Percentiles rank a stretch among this genome's conserved stretches.
These are phyloP conservation scores for Leptinotarsa rubiginosa DNA, from an alignment of 2,888 invertebrate species.

Conservation along the genomic window DNA sequence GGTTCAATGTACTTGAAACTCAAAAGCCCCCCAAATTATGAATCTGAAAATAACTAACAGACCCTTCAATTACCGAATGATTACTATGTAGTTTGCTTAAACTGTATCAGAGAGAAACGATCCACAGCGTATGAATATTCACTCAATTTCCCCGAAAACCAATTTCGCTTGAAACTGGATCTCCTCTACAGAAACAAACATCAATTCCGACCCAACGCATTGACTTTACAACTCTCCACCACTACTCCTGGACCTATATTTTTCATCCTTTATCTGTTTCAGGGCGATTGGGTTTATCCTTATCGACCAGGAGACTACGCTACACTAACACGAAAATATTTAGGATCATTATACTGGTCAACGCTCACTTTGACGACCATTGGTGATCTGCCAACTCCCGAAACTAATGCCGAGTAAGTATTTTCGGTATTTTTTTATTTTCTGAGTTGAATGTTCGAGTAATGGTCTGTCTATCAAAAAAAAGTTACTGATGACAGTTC, in stretches of 20 bases:
- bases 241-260: constrained; percentile 14
- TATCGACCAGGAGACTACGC: constrained; percentile 90
- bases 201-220: neutral
- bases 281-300: constrained; percentile 92
- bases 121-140: neutral
- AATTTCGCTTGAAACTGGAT: neutral
- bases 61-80: too few relatives aligned
- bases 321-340: constrained; percentile 90
- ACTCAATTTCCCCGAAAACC: neutral
- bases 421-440: neutral
- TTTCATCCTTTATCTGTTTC: constrained; percentile 46
- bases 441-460: neutral
- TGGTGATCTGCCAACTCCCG: constrained; percentile 94
- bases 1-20: too few relatives aligned
- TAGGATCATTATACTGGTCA: constrained; percentile 96
- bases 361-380: constrained; percentile 95
- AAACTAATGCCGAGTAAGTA: constrained; percentile 96
- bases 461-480: constrained; percentile 1
- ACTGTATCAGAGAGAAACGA: neutral
- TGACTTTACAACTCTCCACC: neutral
- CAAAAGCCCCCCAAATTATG: too few relatives aligned
- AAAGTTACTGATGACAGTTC: neutral
- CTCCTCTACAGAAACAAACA: neutral
- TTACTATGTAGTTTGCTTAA: too few relatives aligned
- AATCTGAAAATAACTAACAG: too few relatives aligned